Evolutionary conservation across 2,888 invertebrate species (phyloP).

Genomic region (Thyatira batis): DNA sequence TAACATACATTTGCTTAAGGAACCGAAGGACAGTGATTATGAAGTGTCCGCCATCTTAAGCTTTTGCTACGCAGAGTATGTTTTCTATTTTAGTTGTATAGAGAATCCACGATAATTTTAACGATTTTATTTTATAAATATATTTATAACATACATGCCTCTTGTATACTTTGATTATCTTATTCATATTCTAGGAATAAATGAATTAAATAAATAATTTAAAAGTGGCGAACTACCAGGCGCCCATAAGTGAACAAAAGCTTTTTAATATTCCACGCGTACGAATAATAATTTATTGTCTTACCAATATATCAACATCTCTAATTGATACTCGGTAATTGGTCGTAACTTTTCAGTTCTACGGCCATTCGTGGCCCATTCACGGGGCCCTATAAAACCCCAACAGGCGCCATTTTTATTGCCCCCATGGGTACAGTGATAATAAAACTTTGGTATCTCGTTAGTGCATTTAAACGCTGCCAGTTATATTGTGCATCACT

Average conservation of each 20-base stretch:
- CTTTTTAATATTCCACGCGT: conserved; percentile 20
- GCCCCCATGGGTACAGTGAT: conserved; percentile 29
- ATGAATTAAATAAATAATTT: too few species aligned
- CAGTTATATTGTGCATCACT: conserved; percentile 13
- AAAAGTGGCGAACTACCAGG: not conserved
- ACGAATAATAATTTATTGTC: conserved; percentile 41
- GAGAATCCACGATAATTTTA: too few species aligned
- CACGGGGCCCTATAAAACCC: conserved; percentile 24
- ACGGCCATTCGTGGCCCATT: conserved; percentile 22
- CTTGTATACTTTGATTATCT: too few species aligned
- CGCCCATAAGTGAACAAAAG: conserved; percentile 1
- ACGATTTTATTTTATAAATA: too few species aligned
- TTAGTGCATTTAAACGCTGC: conserved; percentile 29
- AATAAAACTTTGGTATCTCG: conserved; percentile 43
- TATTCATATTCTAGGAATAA: too few species aligned
- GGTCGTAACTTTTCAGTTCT: conserved; percentile 32
- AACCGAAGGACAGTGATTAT: not conserved
- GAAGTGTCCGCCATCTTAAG: too few species aligned
- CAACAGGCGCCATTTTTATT: conserved; percentile 49
- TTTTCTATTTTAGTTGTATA: too few species aligned
- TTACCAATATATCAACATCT: conserved; percentile 38
- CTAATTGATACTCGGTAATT: conserved; percentile 62
- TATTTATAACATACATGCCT: too few species aligned
- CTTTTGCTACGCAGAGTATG: too few species aligned
- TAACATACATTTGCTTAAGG: not conserved